A percentile compares a stretch with the other conserved stretches of the same genome.
Conservation (phyloP, 2,888 invertebrate species). For the Romanomermis culicivorax region DNA sequence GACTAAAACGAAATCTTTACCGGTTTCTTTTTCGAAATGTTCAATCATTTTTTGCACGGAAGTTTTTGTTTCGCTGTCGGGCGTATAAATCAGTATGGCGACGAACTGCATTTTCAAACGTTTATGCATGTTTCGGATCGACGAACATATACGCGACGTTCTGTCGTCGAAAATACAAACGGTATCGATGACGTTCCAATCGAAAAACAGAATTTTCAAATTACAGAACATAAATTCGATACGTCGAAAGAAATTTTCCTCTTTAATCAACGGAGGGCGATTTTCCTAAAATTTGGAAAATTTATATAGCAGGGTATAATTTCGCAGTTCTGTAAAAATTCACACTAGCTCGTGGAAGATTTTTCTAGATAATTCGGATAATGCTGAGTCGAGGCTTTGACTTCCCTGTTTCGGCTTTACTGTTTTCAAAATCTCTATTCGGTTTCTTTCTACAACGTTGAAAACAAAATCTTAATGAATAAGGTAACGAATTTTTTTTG, state of each 20-base stretch:
- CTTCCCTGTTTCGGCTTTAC: no score
- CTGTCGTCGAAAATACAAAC: slow-evolving; percentile 1
- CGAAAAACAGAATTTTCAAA: background rate
- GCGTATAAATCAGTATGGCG: slow-evolving; percentile 1
- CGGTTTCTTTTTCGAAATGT: background rate
- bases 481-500: no score
- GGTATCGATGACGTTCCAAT: background rate
- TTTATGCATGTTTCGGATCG: background rate
- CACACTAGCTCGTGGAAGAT: no score
- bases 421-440: no score
- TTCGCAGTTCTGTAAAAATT: no score
- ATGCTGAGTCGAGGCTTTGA: no score
- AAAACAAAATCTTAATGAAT: no score
- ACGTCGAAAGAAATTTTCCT: background rate
- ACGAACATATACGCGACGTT: background rate
- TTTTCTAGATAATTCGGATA: no score
- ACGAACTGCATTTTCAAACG: background rate
- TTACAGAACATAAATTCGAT: background rate
- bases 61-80: background rate
- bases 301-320: no score
- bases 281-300: no score
- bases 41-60: background rate
- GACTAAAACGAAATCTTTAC: background rate
- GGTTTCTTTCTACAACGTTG: no score
- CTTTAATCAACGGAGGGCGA: background rate